A percentile compares a stretch with the other conserved stretches of the same genome.
These are phyloP conservation scores for Brachypodius melanocephalos DNA, from an alignment of 2,113 vertebrate genomes.

Conservation along the genomic window DNA sequence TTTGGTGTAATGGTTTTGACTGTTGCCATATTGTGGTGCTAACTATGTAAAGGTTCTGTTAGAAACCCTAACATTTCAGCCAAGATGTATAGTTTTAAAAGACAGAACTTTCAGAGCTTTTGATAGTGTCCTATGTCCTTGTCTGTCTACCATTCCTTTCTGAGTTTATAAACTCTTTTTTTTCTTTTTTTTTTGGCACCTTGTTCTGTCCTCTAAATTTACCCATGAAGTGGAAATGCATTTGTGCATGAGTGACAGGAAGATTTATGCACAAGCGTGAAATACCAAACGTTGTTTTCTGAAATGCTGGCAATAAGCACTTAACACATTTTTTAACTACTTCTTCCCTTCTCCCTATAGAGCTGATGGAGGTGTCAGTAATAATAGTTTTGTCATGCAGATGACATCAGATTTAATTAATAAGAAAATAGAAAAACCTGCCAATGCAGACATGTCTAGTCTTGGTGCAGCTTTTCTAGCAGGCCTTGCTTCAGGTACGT, in stretches of 20 bases:
- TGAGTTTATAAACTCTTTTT: not conserved
- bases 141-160: not conserved
- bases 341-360: conserved; percentile 67
- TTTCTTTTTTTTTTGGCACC: not conserved
- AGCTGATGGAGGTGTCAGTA: conserved; percentile 91
- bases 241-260: not conserved
- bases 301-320: not conserved
- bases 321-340: not conserved
- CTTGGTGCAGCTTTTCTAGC: conserved; percentile 92
- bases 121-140: not conserved
- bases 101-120: not conserved
- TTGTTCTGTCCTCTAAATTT: not conserved
- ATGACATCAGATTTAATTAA: conserved; percentile 91
- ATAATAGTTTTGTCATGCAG: conserved; percentile 93
- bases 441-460: conserved; percentile 87
- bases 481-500: conserved; percentile 87
- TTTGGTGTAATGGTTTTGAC: not conserved
- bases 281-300: not conserved
- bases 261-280: not conserved
- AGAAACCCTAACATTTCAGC: not conserved
- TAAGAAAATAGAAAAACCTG: conserved; percentile 78
- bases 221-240: not conserved
- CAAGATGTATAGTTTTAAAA: not conserved
- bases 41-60: not conserved
- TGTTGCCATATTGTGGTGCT: not conserved